Evolutionary conservation across 92 coral and sea anemone genomes (phyloP), one percentile per base, ranked within the genome.

Genomic region (Desmophyllum pertusum): DNA sequence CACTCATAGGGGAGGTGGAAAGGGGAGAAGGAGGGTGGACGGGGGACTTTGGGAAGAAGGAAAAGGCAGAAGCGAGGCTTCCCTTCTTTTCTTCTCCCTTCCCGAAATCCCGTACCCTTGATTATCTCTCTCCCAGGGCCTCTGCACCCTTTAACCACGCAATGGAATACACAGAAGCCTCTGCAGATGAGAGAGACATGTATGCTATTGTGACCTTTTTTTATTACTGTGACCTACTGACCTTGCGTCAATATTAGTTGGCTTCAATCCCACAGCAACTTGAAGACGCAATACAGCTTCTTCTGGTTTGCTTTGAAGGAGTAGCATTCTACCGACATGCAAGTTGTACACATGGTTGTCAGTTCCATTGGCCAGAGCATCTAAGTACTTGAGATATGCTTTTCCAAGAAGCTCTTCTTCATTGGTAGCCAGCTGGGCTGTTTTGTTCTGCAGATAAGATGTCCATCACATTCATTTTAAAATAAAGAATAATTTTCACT

Each of bases 381-480:
- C 99, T 57, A 86, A 63, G 69, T 96, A 96, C 93, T 96, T 96
- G 75, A 92, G 59, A 80, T 81, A 94, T 41, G 99, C 99, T 84
- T 96, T 96, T 29, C 99, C 98, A 73, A 94, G 91, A 31, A 88
- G 80, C 73, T 92, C 97, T 50, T 96, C 98, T 59, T 94, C 99
- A 79, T 90, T 87, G 40, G 85, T 81, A 15, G 95, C 98, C 30
- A 85, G 86, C 74, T 94, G 95, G 33, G 95, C 95, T 35, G 94
- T 88, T 73, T 96, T 96, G 65, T 70, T 84, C 83, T 76, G 68
- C 0, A 51, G 35, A 43, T 14, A 39, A 45, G 55, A 75, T 42
- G 17, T 39, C n/a, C n/a, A n/a, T n/a, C 38, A 39, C 83, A 33
- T 3, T 62, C 76, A 80, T 14, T 29, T 4, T 4, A 21, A 15